phyloP scores from a whole-genome alignment of 1,140 invertebrate genomes.

The Aporrectodea caliginosa region DNA sequence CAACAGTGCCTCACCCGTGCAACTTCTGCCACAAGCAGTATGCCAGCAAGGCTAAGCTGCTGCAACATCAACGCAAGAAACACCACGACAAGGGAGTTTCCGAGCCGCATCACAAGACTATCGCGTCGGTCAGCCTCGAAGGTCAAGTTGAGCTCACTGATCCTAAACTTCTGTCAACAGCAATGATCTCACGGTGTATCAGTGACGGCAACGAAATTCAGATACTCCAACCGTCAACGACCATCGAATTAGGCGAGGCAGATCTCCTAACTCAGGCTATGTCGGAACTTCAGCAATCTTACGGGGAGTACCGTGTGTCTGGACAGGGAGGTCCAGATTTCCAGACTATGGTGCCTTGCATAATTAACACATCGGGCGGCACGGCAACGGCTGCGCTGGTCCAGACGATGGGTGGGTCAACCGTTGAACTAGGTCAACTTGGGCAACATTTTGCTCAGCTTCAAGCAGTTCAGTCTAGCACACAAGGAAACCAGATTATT shows the following conservation, averaged over 20 bases:
- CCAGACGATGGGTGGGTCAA: not conserved
- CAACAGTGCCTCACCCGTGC: conserved; percentile 70
- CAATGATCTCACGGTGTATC: not conserved
- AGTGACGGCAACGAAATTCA: not conserved
- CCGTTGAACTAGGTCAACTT: not conserved
- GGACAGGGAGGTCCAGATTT: not conserved
- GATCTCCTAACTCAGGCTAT: not conserved
- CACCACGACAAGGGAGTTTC: conserved; percentile 54
- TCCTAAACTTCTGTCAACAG: not conserved
- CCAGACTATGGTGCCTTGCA: not conserved
- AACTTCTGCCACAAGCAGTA: conserved; percentile 70
- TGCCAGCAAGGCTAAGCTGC: conserved; percentile 69
- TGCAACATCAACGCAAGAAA: conserved; percentile 76
- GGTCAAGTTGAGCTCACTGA: not conserved
- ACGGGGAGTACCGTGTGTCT: not conserved
- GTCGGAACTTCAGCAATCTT: not conserved
- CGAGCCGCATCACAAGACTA: not conserved
- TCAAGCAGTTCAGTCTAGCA: not conserved
- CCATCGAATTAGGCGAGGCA: not conserved
- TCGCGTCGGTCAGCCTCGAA: not conserved
- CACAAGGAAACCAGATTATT: not conserved
- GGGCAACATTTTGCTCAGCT: not conserved
- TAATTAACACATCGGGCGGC: not conserved
- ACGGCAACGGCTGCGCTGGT: not conserved
- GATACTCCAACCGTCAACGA: not conserved